These are phyloP conservation scores for Nymphalis c-album DNA, from an alignment of 2,888 invertebrate species.

Conservation along the genomic window DNA sequence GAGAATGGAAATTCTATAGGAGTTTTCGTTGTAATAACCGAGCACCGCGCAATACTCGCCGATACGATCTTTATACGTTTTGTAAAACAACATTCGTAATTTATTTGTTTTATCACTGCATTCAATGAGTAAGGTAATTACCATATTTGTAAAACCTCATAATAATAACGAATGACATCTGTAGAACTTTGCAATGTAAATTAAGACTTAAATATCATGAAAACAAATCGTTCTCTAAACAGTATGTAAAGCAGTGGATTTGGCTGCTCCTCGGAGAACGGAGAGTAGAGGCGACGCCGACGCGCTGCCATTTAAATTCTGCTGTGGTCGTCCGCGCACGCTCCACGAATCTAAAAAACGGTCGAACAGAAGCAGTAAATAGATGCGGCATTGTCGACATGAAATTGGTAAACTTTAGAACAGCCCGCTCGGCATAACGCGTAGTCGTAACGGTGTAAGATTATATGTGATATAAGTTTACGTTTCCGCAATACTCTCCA, in stretches of 20 bases:
- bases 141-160: no score
- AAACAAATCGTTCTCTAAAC: slow-evolving; percentile 61
- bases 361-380: slow-evolving; percentile 1
- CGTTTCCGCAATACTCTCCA: background rate
- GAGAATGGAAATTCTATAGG: slow-evolving; percentile 9
- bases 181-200: background rate
- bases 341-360: slow-evolving; percentile 12
- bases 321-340: slow-evolving; percentile 29
- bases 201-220: slow-evolving; percentile 48
- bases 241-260: slow-evolving; percentile 48
- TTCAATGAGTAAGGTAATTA: background rate
- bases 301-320: slow-evolving; percentile 45
- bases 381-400: slow-evolving; percentile 14
- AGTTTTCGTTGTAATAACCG: slow-evolving; percentile 7
- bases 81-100: slow-evolving; percentile 23
- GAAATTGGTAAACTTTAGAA: background rate
- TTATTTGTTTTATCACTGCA: background rate
- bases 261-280: slow-evolving; percentile 6
- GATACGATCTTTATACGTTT: slow-evolving; percentile 29
- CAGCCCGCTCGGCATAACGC: no score
- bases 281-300: slow-evolving; percentile 19
- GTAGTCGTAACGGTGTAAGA: no score
- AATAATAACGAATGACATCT: background rate
- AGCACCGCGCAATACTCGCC: slow-evolving; percentile 10
- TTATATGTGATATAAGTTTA: no score